Evolutionary conservation across 2,888 invertebrate genomes (phyloP).

Genomic region (Scelioninae gen. 2): DNA sequence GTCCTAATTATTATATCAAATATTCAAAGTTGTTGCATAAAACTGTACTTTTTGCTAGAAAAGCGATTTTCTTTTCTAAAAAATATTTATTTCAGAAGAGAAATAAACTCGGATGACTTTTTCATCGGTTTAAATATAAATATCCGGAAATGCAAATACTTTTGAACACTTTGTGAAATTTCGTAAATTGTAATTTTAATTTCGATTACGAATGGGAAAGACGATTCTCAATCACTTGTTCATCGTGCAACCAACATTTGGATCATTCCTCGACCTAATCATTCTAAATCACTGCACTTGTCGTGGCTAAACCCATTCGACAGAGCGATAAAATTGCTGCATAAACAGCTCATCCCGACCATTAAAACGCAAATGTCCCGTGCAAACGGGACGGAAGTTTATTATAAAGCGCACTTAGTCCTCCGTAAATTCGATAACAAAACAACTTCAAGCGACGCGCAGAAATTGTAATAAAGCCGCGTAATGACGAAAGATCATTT

Average conservation of each 20-base stretch:
- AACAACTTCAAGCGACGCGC: slow-evolving; percentile 14
- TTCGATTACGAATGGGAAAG: slow-evolving; percentile 1
- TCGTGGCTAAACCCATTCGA: slow-evolving; percentile 32
- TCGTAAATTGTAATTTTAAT: too few relatives aligned
- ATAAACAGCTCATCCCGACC: slow-evolving; percentile 39
- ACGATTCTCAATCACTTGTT: slow-evolving; percentile 8
- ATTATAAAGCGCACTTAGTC: slow-evolving; percentile 42
- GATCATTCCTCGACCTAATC: slow-evolving; percentile 20
- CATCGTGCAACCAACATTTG: slow-evolving; percentile 4
- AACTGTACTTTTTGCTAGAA: too few relatives aligned
- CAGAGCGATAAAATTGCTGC: slow-evolving; percentile 42
- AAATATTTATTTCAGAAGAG: too few relatives aligned
- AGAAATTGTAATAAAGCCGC: slow-evolving; percentile 23
- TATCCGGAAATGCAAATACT: too few relatives aligned
- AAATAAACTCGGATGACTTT: too few relatives aligned
- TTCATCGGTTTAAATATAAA: too few relatives aligned
- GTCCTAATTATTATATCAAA: too few relatives aligned
- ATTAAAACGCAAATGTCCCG: slow-evolving; percentile 48
- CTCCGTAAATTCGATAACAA: slow-evolving; percentile 41
- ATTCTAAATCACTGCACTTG: slow-evolving; percentile 39
- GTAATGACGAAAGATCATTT: neutral
- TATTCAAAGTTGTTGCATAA: too few relatives aligned
- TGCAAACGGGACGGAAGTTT: slow-evolving; percentile 35
- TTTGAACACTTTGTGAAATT: too few relatives aligned
- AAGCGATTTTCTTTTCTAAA: too few relatives aligned